Conservation (phyloP, 2,797 vertebrate genomes). For the Podarcis siculus region DNA sequence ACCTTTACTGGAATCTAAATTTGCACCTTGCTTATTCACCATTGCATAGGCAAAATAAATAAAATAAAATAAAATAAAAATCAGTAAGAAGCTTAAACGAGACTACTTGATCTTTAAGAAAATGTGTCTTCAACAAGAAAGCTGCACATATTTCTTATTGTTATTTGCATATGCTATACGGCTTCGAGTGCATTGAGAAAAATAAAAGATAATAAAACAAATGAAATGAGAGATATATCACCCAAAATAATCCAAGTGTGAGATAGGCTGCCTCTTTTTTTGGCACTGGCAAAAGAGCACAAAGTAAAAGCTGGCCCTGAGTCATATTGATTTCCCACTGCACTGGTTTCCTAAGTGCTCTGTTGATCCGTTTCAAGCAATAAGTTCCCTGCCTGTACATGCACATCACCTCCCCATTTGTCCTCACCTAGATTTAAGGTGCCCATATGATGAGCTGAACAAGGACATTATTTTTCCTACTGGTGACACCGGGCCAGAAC, state of each 20-base stretch:
- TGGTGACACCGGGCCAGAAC: slow-evolving; percentile 77
- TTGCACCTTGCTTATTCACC: slow-evolving; percentile 62
- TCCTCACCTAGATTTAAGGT: slow-evolving; percentile 88
- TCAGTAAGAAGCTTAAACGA: slow-evolving; percentile 61
- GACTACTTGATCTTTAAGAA: slow-evolving; percentile 68
- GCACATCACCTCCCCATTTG: slow-evolving; percentile 84
- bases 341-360: slow-evolving; percentile 87
- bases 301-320: slow-evolving; percentile 81
- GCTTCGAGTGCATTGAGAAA: slow-evolving; percentile 71
- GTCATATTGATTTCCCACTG: slow-evolving; percentile 87
- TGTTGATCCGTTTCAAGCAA: slow-evolving; percentile 87
- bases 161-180: slow-evolving; percentile 75
- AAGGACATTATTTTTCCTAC: slow-evolving; percentile 87
- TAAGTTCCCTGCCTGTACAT: slow-evolving; percentile 85
- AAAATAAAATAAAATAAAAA: slow-evolving; percentile 58
- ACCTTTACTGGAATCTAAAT: slow-evolving; percentile 69
- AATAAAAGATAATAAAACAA: slow-evolving; percentile 78
- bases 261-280: slow-evolving; percentile 65
- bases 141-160: slow-evolving; percentile 50
- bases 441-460: slow-evolving; percentile 86
- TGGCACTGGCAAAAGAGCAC: slow-evolving; percentile 78
- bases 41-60: slow-evolving; percentile 64
- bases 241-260: slow-evolving; percentile 75
- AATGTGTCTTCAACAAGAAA: slow-evolving; percentile 67
- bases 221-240: slow-evolving; percentile 77